These are phyloP conservation scores for Mythimna impura DNA, from an alignment of 2,888 invertebrate genomes.

Conservation along the genomic window DNA sequence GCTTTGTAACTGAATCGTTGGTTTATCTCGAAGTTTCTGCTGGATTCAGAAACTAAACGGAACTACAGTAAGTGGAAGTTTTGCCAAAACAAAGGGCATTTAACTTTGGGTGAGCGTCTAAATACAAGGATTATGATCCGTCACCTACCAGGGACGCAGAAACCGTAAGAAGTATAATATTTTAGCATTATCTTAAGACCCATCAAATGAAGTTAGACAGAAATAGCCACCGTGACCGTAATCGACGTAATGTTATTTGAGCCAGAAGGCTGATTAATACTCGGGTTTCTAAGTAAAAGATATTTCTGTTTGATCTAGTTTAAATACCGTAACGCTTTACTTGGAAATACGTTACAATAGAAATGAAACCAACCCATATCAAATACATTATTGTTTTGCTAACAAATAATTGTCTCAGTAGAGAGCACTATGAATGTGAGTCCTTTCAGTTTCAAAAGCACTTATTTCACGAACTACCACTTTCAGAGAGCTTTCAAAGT, in stretches of 20 bases:
- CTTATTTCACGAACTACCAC: neutral
- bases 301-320: constrained; percentile 13
- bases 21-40: constrained; percentile 55
- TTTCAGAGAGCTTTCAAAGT: constrained; percentile 17
- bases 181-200: neutral
- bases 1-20: constrained; percentile 42
- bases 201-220: constrained; percentile 6
- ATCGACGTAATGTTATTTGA: constrained; percentile 22
- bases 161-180: constrained; percentile 6
- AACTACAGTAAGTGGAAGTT: constrained; percentile 54
- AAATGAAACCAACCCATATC: neutral
- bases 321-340: neutral
- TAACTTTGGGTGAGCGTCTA: constrained; percentile 28
- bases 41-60: constrained; percentile 47
- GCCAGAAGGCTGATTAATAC: constrained; percentile 11
- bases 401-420: neutral
- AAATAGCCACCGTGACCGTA: neutral
- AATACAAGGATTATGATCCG: constrained; percentile 36
- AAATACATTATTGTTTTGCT: neutral
- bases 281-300: constrained; percentile 14
- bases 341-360: neutral
- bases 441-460: neutral
- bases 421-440: no score
- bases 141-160: constrained; percentile 3
- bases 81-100: constrained; percentile 54